Base-by-base conservation (phyloP, 2,113 vertebrate species). In the Sardina pilchardus region DNA sequence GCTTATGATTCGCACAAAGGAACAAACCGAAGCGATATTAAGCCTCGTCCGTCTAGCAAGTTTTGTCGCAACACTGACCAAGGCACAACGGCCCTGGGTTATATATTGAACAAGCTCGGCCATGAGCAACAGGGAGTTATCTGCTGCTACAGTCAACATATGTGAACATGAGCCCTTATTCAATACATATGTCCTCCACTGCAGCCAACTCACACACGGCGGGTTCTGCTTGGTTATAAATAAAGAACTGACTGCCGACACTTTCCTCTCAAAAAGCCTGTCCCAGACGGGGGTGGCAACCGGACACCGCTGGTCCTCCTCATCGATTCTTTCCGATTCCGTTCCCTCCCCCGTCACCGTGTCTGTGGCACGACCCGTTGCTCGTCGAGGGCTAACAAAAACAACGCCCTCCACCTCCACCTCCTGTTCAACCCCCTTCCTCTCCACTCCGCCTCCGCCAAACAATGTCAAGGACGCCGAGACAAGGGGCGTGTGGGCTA, bases 391-490 rank as follows among this genome's bases (percentile, higher is more conserved):
- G 30, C 71, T 78, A 39, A 78, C 71, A 78, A 78, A 78, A 78
- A 78, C 12, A 34, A 78, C 71, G 17, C 26, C 21, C 30, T 12
- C 67, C 10, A n/a, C n/a, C 9, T 14, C 67, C 71, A 12, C 71
- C 10, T 16, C 67, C 30, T 2, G 1, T 30, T 17, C 67, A 9
- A 34, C 30, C 63, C 26, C 24, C 24, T 6, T 67, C n/a, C 63
- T 12, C 63, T 12, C n/a, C 21, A 3, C n/a, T 1, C 63, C 71
- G 10, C n/a, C n/a, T 78, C 71, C 34, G 30, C 71, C 30, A 14
- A 16, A 78, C 80, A 83, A 84, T 24, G 67, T 85, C 85, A 83
- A 87, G 83, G 48, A 85, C 67, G 53, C 19, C 44, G 48, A 44
- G 30, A 81, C 71, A 78, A 82, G 39, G 56, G 71, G 71, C 12